These are phyloP conservation scores for Orchesellides sinensis DNA, from an alignment of 2,888 invertebrate species.

Conservation along the genomic window DNA sequence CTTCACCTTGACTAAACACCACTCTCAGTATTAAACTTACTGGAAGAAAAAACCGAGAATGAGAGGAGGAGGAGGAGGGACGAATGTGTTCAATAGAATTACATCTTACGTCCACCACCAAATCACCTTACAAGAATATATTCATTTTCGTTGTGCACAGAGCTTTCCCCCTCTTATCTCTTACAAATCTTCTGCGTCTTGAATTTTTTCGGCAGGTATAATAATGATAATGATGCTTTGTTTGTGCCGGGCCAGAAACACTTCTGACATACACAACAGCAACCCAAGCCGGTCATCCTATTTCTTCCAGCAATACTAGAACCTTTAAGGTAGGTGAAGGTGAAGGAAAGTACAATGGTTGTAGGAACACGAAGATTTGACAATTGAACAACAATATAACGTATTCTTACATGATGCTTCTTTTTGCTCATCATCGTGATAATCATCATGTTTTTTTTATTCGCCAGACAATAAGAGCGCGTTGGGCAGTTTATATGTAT, in stretches of 20 bases:
- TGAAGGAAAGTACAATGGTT: conserved; percentile 37
- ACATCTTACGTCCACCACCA: conserved; percentile 51
- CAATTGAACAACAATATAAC: conserved; percentile 35
- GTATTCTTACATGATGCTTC: background rate
- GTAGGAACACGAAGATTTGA: conserved; percentile 31
- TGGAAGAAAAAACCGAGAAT: background rate
- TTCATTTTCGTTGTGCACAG: background rate
- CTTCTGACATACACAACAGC: conserved; percentile 17
- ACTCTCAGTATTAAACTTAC: background rate
- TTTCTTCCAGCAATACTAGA: conserved; percentile 8
- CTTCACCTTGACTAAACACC: conserved; percentile 42
- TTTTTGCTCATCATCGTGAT: conserved; percentile 19
- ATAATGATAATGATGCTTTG: background rate
- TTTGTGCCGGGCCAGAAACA: conserved; percentile 1
- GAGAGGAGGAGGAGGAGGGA: conserved; percentile 40
- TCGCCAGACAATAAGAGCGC: conserved; percentile 2
- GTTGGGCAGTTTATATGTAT: background rate
- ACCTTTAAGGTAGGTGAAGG: conserved; percentile 24
- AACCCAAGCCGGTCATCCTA: background rate
- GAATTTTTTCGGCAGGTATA: conserved; percentile 16
- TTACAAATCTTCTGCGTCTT: no score
- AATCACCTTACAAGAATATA: conserved; percentile 19
- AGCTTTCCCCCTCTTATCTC: background rate
- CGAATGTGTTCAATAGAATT: conserved; percentile 39
- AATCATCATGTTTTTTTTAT: conserved; percentile 21